A percentile compares a stretch with the other conserved stretches of the same genome.
phyloP scores from a whole-genome alignment of 2,888 invertebrate species.

The Dryococelus australis region DNA sequence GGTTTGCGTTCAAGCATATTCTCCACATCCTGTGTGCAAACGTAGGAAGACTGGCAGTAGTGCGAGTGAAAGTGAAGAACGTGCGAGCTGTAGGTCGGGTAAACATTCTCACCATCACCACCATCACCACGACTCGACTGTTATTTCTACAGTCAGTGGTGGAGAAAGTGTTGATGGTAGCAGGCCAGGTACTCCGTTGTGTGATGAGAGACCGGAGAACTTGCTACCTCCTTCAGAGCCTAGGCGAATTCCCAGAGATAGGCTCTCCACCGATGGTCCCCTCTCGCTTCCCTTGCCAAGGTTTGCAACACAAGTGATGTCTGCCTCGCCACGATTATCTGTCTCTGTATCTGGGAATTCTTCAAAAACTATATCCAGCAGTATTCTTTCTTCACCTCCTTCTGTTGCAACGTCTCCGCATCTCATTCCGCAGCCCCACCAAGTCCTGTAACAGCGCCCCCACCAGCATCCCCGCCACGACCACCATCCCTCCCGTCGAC shows the following conservation, averaged over 20 bases:
- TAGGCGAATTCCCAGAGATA: constrained; percentile 70
- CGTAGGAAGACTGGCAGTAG: constrained; percentile 62
- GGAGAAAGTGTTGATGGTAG: constrained; percentile 73
- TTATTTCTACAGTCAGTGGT: constrained; percentile 56
- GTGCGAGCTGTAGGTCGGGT: constrained; percentile 40
- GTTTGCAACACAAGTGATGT: constrained; percentile 77
- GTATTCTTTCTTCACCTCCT: constrained; percentile 37
- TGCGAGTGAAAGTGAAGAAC: constrained; percentile 48
- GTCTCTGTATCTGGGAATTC: constrained; percentile 32
- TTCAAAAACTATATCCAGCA: constrained; percentile 36
- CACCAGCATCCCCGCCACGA: constrained; percentile 66
- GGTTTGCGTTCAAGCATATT: constrained; percentile 51
- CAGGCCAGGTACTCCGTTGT: constrained; percentile 84
- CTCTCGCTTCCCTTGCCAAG: constrained; percentile 87
- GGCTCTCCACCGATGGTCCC: constrained; percentile 70
- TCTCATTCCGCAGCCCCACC: constrained; percentile 60
- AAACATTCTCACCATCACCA: constrained; percentile 59
- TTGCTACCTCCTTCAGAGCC: constrained; percentile 79
- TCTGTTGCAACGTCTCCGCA: constrained; percentile 49
- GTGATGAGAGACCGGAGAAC: constrained; percentile 81
- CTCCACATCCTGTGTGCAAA: constrained; percentile 63
- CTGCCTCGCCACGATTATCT: constrained; percentile 47
- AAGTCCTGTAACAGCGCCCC: constrained; percentile 59
- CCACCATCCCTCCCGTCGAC: constrained; percentile 75
- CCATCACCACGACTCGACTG: constrained; percentile 55